phyloP scores from a whole-genome alignment of 2,113 vertebrate genomes.

The Bujurquina vittata region DNA sequence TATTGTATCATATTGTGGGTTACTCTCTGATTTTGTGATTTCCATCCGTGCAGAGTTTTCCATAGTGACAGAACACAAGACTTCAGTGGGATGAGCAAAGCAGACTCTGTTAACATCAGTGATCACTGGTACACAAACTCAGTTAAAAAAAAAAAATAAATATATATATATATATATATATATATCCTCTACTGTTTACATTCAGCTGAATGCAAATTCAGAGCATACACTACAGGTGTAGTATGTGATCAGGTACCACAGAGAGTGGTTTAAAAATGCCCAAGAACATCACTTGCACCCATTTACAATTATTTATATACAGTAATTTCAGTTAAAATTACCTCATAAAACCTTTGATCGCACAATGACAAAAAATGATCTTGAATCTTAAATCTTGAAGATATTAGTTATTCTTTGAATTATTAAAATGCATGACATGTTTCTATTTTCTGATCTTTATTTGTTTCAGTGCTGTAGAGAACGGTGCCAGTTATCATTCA shows the following conservation, averaged over 20 bases:
- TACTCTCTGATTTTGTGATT: background rate
- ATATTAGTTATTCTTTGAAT: background rate
- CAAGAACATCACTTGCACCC: background rate
- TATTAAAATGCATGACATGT: conserved; percentile 2
- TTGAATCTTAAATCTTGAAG: background rate
- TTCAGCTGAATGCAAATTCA: background rate
- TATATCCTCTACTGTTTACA: background rate
- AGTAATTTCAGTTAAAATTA: background rate
- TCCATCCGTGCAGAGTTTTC: background rate
- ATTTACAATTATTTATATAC: background rate
- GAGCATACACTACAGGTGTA: background rate
- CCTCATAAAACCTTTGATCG: background rate
- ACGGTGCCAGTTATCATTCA: conserved; percentile 26
- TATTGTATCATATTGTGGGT: background rate
- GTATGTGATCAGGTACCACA: background rate
- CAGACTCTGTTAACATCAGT: background rate
- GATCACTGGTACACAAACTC: background rate
- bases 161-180: too few species aligned
- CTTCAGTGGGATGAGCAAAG: background rate
- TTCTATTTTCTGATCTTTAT: conserved; percentile 6
- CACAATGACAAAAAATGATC: background rate
- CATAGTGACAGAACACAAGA: background rate
- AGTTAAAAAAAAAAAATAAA: too few species aligned
- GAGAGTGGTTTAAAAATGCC: background rate
- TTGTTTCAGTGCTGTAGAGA: conserved; percentile 19